Percentiles rank a stretch among this genome's conserved stretches.
These are phyloP conservation scores for Cariama cristata DNA, from an alignment of 2,113 vertebrate species.

Conservation along the genomic window DNA sequence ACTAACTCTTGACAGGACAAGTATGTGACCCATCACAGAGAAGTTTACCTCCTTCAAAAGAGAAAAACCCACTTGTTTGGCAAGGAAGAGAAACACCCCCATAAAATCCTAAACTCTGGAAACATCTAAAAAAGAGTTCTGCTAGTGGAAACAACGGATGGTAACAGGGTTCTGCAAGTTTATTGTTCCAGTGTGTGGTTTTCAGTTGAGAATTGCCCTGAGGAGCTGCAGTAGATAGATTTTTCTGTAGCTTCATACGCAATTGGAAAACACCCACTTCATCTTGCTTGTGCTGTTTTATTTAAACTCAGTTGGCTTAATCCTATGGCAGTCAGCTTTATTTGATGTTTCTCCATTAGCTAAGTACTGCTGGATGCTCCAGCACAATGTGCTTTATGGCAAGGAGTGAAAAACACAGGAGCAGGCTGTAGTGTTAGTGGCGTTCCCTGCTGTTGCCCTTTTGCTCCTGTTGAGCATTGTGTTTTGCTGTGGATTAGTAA, in stretches of 20 bases:
- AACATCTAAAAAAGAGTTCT: not conserved
- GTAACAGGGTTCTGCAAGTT: not conserved
- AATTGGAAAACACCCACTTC: not conserved
- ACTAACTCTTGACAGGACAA: not conserved
- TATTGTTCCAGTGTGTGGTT: not conserved
- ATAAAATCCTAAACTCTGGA: not conserved
- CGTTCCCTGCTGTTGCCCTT: not conserved
- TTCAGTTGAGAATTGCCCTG: not conserved
- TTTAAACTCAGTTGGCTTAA: not conserved
- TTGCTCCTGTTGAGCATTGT: not conserved
- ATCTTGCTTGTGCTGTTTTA: not conserved
- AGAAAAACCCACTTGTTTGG: not conserved
- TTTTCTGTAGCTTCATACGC: not conserved
- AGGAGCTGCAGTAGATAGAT: not conserved
- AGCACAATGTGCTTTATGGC: not conserved
- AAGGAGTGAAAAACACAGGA: not conserved
- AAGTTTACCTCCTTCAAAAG: not conserved
- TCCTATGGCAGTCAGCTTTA: not conserved
- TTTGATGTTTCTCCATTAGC: not conserved
- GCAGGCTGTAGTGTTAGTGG: not conserved
- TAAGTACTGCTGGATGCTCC: not conserved
- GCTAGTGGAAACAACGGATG: not conserved
- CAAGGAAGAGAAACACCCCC: not conserved
- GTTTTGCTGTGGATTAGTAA: not conserved
- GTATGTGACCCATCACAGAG: not conserved